Evolutionary conservation across 2,113 vertebrate species (phyloP).

Genomic region (Tringa solitaria): DNA sequence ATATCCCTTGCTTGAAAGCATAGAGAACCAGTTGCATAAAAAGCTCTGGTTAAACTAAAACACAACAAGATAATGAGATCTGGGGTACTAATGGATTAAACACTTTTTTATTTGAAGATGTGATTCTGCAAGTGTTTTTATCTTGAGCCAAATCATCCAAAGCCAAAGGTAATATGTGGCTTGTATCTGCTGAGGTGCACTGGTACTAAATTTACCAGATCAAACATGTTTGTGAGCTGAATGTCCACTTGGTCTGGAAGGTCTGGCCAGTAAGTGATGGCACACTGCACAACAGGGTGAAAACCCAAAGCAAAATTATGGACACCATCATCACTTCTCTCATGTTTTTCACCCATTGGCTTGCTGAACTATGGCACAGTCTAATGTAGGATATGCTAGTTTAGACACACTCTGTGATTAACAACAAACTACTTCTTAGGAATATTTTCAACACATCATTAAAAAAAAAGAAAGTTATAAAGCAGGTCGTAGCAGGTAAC

Average conservation of each 20-base stretch:
- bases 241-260: not conserved
- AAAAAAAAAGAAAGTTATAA: not conserved
- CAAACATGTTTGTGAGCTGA: not conserved
- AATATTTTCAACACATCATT: not conserved
- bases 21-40: not conserved
- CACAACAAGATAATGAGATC: not conserved
- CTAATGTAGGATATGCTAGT: not conserved
- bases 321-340: not conserved
- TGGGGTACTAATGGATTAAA: not conserved
- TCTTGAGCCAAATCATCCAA: not conserved
- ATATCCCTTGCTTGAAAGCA: not conserved
- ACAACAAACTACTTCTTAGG: not conserved
- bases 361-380: not conserved
- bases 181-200: not conserved
- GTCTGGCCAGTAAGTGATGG: accelerated
- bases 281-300: not conserved
- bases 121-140: not conserved
- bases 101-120: not conserved
- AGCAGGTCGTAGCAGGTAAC: not conserved
- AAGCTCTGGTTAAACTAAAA: not conserved
- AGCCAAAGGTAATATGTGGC: not conserved
- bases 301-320: not conserved
- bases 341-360: not conserved
- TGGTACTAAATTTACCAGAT: not conserved
- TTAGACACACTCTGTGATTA: not conserved